phyloP scores from a whole-genome alignment of 2,888 invertebrate species.

The Caenorhabditis zanzibari region DNA sequence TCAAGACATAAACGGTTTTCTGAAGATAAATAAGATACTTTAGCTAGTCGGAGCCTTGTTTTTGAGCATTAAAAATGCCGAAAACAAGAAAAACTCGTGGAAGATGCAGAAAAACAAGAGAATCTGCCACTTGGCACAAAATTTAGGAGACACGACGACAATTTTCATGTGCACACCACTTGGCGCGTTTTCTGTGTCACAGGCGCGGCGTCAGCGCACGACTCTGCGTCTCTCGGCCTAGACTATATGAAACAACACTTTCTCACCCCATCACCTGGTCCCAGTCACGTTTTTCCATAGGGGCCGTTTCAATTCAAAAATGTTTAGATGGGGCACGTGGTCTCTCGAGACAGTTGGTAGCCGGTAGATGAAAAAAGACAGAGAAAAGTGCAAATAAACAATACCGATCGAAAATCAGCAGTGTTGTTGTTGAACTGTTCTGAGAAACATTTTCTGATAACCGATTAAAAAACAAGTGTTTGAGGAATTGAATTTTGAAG shows the following conservation, averaged over 20 bases:
- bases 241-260: neutral
- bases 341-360: slow-evolving; percentile 40
- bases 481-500: no score
- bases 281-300: slow-evolving; percentile 60
- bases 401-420: slow-evolving; percentile 4
- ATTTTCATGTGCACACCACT: slow-evolving; percentile 47
- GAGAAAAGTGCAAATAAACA: slow-evolving; percentile 32
- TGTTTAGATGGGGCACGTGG: slow-evolving; percentile 54
- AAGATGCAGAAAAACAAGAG: neutral
- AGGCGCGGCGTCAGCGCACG: slow-evolving; percentile 35
- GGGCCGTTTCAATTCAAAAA: slow-evolving; percentile 51
- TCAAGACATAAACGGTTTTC: no score
- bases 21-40: neutral
- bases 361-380: neutral
- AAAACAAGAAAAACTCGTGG: neutral
- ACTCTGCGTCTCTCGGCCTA: slow-evolving; percentile 46
- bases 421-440: neutral
- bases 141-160: slow-evolving; percentile 63
- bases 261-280: slow-evolving; percentile 59
- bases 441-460: neutral
- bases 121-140: slow-evolving; percentile 46
- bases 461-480: neutral
- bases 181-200: slow-evolving; percentile 53
- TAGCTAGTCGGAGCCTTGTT: neutral
- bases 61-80: neutral